Evolutionary conservation across 1,140 invertebrate species (phyloP), one percentile per base, ranked within the genome.

Genomic region (Melitaea cinxia): DNA sequence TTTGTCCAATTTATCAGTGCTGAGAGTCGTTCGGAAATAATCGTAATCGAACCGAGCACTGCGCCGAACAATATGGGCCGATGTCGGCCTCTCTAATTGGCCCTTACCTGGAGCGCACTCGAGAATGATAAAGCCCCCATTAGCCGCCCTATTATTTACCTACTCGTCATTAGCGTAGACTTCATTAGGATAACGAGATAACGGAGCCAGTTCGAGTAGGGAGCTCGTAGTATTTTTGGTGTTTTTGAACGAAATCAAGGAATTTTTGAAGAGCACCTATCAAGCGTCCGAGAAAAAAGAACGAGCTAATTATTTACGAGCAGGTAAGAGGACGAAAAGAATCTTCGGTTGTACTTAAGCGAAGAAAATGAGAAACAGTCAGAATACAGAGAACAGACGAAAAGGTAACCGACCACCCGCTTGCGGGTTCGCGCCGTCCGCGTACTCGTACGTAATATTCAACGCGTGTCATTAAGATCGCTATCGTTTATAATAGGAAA

Each of bases 111-210:
- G 78, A 89, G 88, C 86, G 83, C 84, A 89, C 88, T 91, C 83
- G 81, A 91, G 85, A 91, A 91, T 91, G 88, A 91, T 89, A 89
- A 91, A 88, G 88, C 85, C 85, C 82, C 86, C 85, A 91, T 91
- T 91, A 91, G 88, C 85, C 84, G 84, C 84, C 88, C 86, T 90
- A 90, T 89, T 91, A 91, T 91, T 91, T 91, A 91, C 88, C 86
- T 91, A 91, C 88, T 91, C 88, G 84, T 89, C 86, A 91, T 91
- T 91, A 91, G 85, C 85, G 86, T 91, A 89, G 86, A 88, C 86
- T 91, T 91, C 86, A 91, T 91, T 91, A 91, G 88, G 88, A 86
- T 89, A 91, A 91, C 88, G 86, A 91, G 88, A 91, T 91, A 91
- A 91, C 88, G 83, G 85, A 86, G 82, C 83, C 76, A 75, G 75